Evolutionary conservation across 2,113 vertebrate genomes (phyloP), one percentile per base, ranked within the genome.

Genomic region (Cettia cetti): DNA sequence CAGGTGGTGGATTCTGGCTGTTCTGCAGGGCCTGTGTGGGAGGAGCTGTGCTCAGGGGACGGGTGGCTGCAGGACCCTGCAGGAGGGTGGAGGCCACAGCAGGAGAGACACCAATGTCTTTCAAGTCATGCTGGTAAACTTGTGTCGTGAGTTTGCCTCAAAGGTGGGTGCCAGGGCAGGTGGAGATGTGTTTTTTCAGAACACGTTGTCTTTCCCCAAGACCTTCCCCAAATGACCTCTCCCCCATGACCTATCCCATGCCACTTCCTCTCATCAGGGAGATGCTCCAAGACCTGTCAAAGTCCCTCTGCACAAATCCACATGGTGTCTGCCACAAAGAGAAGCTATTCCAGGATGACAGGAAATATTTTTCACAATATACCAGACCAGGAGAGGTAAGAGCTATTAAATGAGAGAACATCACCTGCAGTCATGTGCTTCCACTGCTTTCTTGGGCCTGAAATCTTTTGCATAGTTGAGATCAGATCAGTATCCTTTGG

Each of bases 291-390:
- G 44, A 16, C 8, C 13, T 42, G 11, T 70, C 74, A 54, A 56
- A 84, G 61, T 8, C 10, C 8, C 0, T 50, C 27, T 33, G 2
- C 26, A 75, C 56, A 88, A 82, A 63, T n/a, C 42, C 20, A 11
- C 7, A 21, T 2, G 23, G 52, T 2, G 0, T 40, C 42, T 71
- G 65, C 70, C 33, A 17, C 1, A 0, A 70, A 57, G 52, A 52
- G 11, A 47, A 49, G 26, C 39, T 37, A 7, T 1, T 13, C 45
- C 28, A 31, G n/a, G 17, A 15, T 17, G 8, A 13, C 15, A 15
- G 23, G 35, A 94, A 16, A 19, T 35, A 8, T 17, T 88, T 88
- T 68, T 47, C 39, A 40, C n/a, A 24, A 13, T 23, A 13, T 7
- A 28, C 3, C 9, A 57, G 49, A 66, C 10, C 26, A 33, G 56